A percentile compares a stretch with the other conserved stretches of the same genome.
Evolutionary conservation across 1,140 invertebrate species (phyloP).

Genomic region (Geopemphigus sp.): DNA sequence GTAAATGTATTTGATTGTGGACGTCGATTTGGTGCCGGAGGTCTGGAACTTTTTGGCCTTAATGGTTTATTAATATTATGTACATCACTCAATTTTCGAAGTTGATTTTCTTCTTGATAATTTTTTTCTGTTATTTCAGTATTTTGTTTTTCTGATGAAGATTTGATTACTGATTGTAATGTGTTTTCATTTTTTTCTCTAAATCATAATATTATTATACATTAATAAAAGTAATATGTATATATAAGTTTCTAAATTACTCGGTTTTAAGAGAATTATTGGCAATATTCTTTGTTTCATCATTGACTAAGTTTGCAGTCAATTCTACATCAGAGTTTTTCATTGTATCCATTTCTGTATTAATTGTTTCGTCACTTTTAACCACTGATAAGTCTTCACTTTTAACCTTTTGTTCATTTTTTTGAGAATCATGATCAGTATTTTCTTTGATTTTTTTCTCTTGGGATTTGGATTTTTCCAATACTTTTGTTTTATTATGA

Average conservation of each 20-base stretch:
- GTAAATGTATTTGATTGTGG: conserved; percentile 22
- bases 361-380: neutral
- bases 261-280: neutral
- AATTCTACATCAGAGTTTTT: conserved; percentile 3
- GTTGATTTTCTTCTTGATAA: conserved; percentile 58
- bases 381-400: neutral
- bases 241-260: neutral
- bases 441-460: conserved; percentile 40
- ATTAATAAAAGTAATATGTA: neutral
- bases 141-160: conserved; percentile 48
- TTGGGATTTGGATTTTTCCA: conserved; percentile 8
- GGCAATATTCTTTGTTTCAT: neutral
- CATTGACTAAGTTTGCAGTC: neutral
- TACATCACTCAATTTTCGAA: conserved; percentile 29
- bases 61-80: conserved; percentile 22
- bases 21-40: conserved; percentile 33
- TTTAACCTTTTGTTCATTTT: conserved; percentile 42
- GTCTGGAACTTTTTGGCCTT: conserved; percentile 45
- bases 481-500: conserved; percentile 22
- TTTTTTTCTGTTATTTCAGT: conserved; percentile 54
- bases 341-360: neutral
- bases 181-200: neutral
- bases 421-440: conserved; percentile 1
- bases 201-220: neutral
- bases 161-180: neutral